Evolutionary conservation across 1,140 invertebrate species (phyloP), one percentile per base, ranked within the genome.

Genomic region (Eciton burchellii): DNA sequence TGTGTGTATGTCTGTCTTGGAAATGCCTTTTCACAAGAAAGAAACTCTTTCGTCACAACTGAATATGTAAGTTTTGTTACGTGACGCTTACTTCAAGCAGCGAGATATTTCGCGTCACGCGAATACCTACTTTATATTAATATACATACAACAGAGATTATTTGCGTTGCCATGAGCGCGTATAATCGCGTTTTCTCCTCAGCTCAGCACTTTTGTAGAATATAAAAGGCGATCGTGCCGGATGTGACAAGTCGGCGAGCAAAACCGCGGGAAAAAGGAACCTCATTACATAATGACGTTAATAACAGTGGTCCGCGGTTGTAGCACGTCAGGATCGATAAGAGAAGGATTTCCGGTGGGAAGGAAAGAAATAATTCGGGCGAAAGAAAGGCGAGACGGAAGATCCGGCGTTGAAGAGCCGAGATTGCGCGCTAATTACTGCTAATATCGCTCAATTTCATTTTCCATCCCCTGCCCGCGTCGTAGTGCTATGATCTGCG

Each of bases 201-300:
- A n/a, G 49, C 56, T 24, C 59, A 63, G n/a, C n/a, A 26, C 26
- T 63, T 57, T 76, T 57, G n/a, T 16, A 8, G 43, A 43, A 76
- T 76, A 76, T 41, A 63, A 76, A 76, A 35, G 26, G 63, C 59
- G 35, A 47, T 49, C 12, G n/a, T 21, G n/a, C n/a, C 19, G 24
- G 35, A 73, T 41, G 45, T n/a, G 57, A 74, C 71, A 47, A n/a
- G 26, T 47, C 24, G 24, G 35, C 8, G 3, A 43, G 35, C 6
- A 35, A n/a, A n/a, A n/a, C n/a, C 35, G 35, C 35, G 35, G 35
- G 2, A 35, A 35, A 35, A 35, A 35, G 6, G 21, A 49, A 21
- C 26, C n/a, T 63, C 63, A 63, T 76, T 63, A 63, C 45, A 24
- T 76, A 76, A 76, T 63, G 26, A 21, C 19, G 63, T 76, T 76